Evolutionary conservation across 2,888 invertebrate genomes (phyloP).

Genomic region (Cantharis lateralis): DNA sequence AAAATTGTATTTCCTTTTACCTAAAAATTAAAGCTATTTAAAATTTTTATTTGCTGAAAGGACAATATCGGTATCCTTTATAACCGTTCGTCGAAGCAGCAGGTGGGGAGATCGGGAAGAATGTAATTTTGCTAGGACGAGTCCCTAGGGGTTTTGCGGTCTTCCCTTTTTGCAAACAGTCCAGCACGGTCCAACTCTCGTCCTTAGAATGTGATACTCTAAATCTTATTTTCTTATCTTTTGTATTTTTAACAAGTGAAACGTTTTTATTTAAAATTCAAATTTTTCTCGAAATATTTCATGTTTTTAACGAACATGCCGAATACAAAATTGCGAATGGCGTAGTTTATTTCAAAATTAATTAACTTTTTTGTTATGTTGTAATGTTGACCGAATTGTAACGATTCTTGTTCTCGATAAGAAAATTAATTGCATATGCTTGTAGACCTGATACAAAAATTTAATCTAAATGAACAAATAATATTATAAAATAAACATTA

Average conservation of each 20-base stretch:
- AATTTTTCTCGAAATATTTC: neutral
- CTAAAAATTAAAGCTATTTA: slow-evolving; percentile 8
- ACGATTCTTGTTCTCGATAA: neutral
- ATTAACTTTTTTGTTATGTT: neutral
- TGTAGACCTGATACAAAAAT: neutral
- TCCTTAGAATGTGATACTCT: slow-evolving; percentile 23
- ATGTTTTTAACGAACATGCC: neutral
- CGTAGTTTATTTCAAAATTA: neutral
- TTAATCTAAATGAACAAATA: neutral
- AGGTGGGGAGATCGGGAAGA: slow-evolving; percentile 51
- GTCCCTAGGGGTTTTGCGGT: slow-evolving; percentile 52
- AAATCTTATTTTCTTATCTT: neutral
- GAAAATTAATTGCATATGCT: neutral
- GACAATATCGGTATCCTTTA: slow-evolving; percentile 21
- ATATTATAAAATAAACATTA: neutral
- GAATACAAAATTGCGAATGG: neutral
- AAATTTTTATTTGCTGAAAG: slow-evolving; percentile 14
- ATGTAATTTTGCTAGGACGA: slow-evolving; percentile 56
- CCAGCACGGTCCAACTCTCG: slow-evolving; percentile 45
- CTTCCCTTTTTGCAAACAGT: slow-evolving; percentile 53
- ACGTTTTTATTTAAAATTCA: neutral
- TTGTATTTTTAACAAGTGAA: neutral
- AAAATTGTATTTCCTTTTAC: neutral
- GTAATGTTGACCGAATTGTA: neutral
- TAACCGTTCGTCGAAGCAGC: slow-evolving; percentile 30